These are phyloP conservation scores for Alexandromys fortis DNA, from an alignment of 2,113 vertebrate genomes.

Conservation along the genomic window DNA sequence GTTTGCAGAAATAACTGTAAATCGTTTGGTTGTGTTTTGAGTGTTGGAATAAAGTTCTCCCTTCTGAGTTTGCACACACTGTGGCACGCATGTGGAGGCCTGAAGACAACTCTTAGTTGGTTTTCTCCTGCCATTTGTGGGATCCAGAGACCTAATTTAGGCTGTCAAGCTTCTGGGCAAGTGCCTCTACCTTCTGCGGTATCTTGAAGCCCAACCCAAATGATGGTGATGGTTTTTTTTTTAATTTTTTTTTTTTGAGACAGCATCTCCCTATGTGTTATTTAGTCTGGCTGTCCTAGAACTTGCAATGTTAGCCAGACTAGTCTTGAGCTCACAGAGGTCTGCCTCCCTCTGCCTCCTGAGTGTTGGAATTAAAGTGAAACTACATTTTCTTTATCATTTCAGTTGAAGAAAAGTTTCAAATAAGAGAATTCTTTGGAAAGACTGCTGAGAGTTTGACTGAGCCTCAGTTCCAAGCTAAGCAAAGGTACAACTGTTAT, in stretches of 20 bases:
- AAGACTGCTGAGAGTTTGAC: conserved; percentile 60
- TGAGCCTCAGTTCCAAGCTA: conserved; percentile 41
- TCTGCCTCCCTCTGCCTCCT: not conserved
- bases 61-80: conserved; percentile 1
- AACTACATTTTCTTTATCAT: conserved; percentile 51
- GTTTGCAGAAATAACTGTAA: conserved; percentile 71
- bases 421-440: conserved; percentile 52
- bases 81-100: not conserved
- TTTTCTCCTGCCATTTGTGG: not conserved
- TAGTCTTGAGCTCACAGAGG: not conserved
- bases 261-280: not conserved
- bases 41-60: conserved; percentile 67
- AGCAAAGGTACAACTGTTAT: conserved; percentile 18
- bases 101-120: not conserved
- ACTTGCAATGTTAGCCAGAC: not conserved
- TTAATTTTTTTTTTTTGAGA: not conserved
- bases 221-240: not conserved
- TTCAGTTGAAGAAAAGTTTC: conserved; percentile 63
- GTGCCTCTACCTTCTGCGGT: not conserved
- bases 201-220: not conserved
- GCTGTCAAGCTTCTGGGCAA: not conserved
- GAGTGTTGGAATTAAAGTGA: not conserved
- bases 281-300: not conserved
- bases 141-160: not conserved
- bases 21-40: conserved; percentile 69